Evolutionary conservation across 2,113 vertebrate genomes (phyloP).

Genomic region (Myotis yumanensis): DNA sequence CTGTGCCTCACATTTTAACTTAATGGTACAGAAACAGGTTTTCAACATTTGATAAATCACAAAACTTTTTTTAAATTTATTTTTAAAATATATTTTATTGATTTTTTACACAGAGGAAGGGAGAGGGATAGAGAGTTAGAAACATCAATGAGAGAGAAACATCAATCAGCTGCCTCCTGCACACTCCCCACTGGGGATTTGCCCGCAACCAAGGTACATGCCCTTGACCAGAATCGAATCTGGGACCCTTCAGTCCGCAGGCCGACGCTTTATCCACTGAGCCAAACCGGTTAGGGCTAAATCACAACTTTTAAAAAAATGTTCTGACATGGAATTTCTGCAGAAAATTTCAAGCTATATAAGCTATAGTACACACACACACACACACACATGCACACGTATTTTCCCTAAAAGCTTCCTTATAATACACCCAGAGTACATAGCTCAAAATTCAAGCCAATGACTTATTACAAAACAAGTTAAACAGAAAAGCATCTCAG

Average conservation of each 20-base stretch:
- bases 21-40: background rate
- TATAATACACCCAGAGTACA: background rate
- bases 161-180: no score
- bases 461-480: conserved; percentile 8
- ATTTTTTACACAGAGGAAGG: no score
- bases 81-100: no score
- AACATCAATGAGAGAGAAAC: no score
- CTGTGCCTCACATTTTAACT: background rate
- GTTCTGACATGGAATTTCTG: conserved; percentile 22
- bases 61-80: background rate
- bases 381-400: fast-evolving
- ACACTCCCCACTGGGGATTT: no score
- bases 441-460: conserved; percentile 31
- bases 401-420: background rate
- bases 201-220: no score
- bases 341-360: background rate
- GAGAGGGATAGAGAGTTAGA: no score
- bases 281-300: no score
- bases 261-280: no score
- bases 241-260: no score
- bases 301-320: background rate
- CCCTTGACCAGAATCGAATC: no score
- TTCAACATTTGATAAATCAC: background rate
- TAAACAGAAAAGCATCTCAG: background rate
- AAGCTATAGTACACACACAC: background rate